Conservation (phyloP, 2,797 vertebrate genomes). For the Pipistrellus pygmaeus region DNA sequence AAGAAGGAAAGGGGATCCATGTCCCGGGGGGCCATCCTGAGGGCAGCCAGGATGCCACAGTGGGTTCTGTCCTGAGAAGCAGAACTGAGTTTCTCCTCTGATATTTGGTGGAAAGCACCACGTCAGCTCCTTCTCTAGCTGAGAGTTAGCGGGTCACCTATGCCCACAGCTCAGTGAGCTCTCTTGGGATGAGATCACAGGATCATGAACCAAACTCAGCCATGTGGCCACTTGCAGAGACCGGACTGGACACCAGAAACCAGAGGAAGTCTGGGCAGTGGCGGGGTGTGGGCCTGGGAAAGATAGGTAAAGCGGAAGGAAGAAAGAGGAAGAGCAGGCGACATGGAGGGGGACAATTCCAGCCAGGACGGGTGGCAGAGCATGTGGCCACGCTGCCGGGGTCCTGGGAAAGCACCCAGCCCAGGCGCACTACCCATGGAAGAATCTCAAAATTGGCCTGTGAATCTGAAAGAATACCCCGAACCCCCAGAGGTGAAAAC, state of each 20-base stretch:
- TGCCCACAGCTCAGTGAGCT: neutral
- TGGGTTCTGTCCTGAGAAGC: neutral
- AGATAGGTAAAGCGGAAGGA: neutral
- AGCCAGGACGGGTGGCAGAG: fast-evolving
- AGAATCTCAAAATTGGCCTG: neutral
- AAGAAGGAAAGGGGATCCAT: neutral
- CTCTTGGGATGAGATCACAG: neutral
- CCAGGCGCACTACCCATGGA: neutral
- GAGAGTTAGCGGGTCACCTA: neutral
- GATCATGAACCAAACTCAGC: neutral
- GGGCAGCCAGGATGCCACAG: neutral
- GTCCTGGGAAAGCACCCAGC: neutral
- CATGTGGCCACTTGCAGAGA: neutral
- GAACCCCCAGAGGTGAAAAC: neutral
- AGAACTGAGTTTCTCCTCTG: neutral
- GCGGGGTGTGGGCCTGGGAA: neutral
- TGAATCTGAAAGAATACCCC: neutral
- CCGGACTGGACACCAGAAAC: neutral
- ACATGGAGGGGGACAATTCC: fast-evolving
- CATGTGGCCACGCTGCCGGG: neutral
- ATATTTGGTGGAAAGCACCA: neutral
- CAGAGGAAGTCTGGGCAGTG: neutral
- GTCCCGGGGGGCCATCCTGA: no score
- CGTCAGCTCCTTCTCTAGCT: neutral
- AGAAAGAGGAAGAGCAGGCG: neutral